Conservation (phyloP, 53 echinoderm and acorn worm genomes). For the Holothuria leucospilota region DNA sequence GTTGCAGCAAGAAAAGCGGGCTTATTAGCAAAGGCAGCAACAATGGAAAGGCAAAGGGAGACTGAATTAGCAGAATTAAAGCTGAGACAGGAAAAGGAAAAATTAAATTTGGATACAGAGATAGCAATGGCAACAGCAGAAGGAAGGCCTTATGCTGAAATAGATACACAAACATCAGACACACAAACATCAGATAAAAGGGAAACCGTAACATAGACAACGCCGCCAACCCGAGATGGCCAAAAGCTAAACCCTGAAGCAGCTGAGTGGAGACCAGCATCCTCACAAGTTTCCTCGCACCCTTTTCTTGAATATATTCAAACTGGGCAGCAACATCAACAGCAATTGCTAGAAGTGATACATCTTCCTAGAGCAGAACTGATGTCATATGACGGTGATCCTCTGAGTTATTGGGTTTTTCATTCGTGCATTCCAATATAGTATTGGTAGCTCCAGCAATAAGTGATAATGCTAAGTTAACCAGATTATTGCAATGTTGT, state of each 20-base stretch:
- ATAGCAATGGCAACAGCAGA: conserved; percentile 41
- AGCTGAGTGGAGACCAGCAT: neutral
- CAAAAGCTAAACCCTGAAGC: neutral
- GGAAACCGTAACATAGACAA: too few relatives aligned
- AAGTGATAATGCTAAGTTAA: conserved; percentile 7
- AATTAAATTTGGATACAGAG: conserved; percentile 33
- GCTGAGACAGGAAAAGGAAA: conserved; percentile 37
- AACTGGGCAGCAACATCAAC: conserved; percentile 8
- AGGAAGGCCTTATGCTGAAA: conserved; percentile 40
- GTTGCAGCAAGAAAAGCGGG: neutral
- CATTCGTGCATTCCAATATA: neutral
- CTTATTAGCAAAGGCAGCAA: conserved; percentile 26
- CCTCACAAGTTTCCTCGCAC: neutral
- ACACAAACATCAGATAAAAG: neutral
- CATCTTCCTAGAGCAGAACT: neutral
- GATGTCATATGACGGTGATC: too few relatives aligned
- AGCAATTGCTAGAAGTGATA: conserved; percentile 49
- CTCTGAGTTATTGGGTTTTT: too few relatives aligned
- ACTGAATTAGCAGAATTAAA: conserved; percentile 37
- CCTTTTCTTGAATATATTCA: neutral
- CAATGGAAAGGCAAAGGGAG: conserved; percentile 25
- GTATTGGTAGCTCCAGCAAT: neutral
- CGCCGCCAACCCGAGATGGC: too few relatives aligned
- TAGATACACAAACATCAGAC: neutral
- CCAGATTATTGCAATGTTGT: conserved; percentile 35